phyloP scores from a whole-genome alignment of 2,888 invertebrate genomes.

The Petrophora chlorosata region DNA sequence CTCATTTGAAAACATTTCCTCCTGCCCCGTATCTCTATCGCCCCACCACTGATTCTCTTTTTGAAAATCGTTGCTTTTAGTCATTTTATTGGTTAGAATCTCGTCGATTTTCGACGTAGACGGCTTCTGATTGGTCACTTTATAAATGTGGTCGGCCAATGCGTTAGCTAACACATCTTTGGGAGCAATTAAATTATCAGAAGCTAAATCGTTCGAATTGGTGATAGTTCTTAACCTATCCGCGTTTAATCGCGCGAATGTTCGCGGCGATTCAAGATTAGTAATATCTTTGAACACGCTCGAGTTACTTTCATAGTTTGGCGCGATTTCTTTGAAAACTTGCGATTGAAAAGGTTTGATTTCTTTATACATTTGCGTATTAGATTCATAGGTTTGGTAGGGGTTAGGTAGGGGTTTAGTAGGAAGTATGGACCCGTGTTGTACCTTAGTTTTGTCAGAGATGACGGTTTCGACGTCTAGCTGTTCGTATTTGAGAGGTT shows the following conservation, averaged over 20 bases:
- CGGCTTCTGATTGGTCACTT: conserved; percentile 81
- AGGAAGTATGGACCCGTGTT: conserved; percentile 77
- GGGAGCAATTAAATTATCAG: conserved; percentile 73
- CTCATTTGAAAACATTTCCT: conserved; percentile 63
- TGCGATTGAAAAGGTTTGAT: conserved; percentile 31
- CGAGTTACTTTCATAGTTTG: conserved; percentile 19
- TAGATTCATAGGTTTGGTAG: conserved; percentile 29
- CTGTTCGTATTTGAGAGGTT: conserved; percentile 62
- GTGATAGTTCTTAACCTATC: conserved; percentile 71
- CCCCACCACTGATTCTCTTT: conserved; percentile 76
- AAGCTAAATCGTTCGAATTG: conserved; percentile 59
- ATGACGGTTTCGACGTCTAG: conserved; percentile 69
- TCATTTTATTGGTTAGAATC: conserved; percentile 76
- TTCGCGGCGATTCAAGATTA: conserved; percentile 67
- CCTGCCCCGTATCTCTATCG: conserved; percentile 62
- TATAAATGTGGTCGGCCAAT: conserved; percentile 77
- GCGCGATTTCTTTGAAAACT: conserved; percentile 15
- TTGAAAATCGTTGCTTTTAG: conserved; percentile 47
- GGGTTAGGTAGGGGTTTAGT: conserved; percentile 73
- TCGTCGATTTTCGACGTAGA: conserved; percentile 75
- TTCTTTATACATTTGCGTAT: conserved; percentile 45
- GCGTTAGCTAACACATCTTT: conserved; percentile 75
- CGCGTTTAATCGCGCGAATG: conserved; percentile 73
- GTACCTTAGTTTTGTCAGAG: conserved; percentile 78
- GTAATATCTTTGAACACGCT: conserved; percentile 61